Conservation (phyloP, 1,140 invertebrate species). For the Aphelenchoides avenae region DNA sequence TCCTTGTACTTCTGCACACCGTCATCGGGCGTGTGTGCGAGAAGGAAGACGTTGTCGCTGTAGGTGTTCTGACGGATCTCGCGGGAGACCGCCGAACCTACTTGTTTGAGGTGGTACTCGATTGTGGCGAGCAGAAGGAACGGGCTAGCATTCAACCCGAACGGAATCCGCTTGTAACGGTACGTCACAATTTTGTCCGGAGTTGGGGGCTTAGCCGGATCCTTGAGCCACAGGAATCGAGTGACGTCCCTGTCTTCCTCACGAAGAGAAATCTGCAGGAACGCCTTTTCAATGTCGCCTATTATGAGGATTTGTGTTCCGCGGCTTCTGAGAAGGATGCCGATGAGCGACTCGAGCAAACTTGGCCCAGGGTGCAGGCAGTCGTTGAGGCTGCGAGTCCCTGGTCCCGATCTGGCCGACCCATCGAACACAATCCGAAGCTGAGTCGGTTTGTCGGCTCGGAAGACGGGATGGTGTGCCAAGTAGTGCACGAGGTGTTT, state of each 20-base stretch:
- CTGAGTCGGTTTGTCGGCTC: conserved; percentile 40
- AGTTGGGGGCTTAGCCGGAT: conserved; percentile 6
- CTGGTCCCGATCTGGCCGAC: conserved; percentile 46
- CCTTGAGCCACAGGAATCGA: conserved; percentile 14
- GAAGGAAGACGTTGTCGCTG: no score
- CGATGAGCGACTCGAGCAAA: conserved; percentile 2
- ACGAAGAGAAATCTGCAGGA: neutral
- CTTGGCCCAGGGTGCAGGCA: conserved; percentile 19
- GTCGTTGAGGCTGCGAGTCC: conserved; percentile 17
- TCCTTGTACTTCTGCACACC: no score
- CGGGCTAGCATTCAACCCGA: conserved; percentile 3
- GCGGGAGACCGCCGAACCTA: no score
- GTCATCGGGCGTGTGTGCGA: no score
- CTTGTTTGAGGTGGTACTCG: conserved; percentile 10
- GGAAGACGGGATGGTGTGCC: conserved; percentile 62
- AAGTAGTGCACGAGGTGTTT: conserved; percentile 55
- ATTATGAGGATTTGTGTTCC: neutral
- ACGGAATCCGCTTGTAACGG: conserved; percentile 11
- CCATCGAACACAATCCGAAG: conserved; percentile 59
- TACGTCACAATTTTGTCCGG: conserved; percentile 1
- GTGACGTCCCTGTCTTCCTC: conserved; percentile 4
- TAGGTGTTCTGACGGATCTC: no score
- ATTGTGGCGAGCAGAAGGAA: conserved; percentile 2
- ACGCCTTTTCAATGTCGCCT: conserved; percentile 11
- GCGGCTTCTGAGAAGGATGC: conserved; percentile 8